Percentiles rank a stretch among this genome's conserved stretches.
phyloP scores from a whole-genome alignment of 2,888 invertebrate species.

The Lithophane socia region DNA sequence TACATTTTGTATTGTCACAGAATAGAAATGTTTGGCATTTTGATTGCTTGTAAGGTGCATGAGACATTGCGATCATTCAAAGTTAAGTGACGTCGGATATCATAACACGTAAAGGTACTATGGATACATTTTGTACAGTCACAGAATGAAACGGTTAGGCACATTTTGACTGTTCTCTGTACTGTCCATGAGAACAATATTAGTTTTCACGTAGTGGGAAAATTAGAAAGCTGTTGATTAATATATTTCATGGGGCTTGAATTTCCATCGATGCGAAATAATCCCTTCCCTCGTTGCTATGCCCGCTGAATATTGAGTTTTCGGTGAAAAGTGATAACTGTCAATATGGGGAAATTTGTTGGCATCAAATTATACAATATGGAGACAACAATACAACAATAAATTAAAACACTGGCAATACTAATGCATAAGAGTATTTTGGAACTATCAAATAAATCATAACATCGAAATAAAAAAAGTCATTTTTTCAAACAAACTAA shows the following conservation, averaged over 20 bases:
- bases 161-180: not conserved
- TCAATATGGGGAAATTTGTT: conserved; percentile 9
- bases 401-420: too few relatives aligned
- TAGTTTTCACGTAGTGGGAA: not conserved
- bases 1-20: not conserved
- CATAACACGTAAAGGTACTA: not conserved
- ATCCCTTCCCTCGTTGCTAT: conserved; percentile 25
- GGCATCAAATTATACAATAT: not conserved
- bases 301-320: conserved; percentile 26
- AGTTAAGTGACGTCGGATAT: not conserved
- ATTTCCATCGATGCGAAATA: conserved; percentile 41
- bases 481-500: too few relatives aligned
- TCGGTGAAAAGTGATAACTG: conserved; percentile 38
- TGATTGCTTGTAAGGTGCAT: not conserved
- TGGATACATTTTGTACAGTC: not conserved
- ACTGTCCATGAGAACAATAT: not conserved
- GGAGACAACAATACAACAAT: too few relatives aligned
- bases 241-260: conserved; percentile 44
- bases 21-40: not conserved
- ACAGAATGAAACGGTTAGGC: too few relatives aligned
- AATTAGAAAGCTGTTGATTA: conserved; percentile 25
- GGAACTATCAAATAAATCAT: too few relatives aligned
- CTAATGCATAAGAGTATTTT: too few relatives aligned
- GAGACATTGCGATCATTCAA: not conserved
- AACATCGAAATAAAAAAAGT: too few relatives aligned